Evolutionary conservation across 2,888 invertebrate species (phyloP).

Genomic region (Cephus pulcher): DNA sequence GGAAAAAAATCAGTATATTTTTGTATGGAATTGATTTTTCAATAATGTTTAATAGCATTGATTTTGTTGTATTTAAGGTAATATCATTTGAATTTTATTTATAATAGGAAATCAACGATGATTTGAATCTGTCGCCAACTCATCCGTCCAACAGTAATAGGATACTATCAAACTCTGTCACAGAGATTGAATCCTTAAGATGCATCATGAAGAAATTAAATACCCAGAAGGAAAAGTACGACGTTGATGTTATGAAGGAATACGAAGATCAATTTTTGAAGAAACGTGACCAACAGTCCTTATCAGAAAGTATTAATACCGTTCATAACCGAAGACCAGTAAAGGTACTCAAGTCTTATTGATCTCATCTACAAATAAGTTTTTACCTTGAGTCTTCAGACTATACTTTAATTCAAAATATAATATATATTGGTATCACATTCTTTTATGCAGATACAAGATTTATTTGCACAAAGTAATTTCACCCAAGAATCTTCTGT

Average conservation of each 20-base stretch:
- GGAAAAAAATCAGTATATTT: neutral
- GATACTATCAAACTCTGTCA: neutral
- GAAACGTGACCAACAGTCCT: neutral
- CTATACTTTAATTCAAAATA: neutral
- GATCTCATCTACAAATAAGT: neutral
- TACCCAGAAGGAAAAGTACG: neutral
- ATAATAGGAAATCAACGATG: neutral
- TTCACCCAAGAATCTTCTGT: slow-evolving; percentile 22
- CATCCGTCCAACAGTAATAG: neutral
- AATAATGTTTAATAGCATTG: neutral
- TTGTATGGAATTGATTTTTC: neutral
- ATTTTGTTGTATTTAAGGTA: neutral
- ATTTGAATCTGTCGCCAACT: neutral
- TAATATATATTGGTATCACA: neutral
- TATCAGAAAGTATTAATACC: neutral
- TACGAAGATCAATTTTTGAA: neutral
- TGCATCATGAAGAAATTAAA: neutral
- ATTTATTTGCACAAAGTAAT: slow-evolving; percentile 29
- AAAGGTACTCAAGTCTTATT: neutral
- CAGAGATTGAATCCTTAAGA: neutral
- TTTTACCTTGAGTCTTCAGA: neutral
- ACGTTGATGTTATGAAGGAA: neutral
- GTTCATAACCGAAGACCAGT: neutral
- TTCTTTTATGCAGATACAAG: slow-evolving; percentile 31
- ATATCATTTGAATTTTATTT: neutral